These are phyloP conservation scores for Podargus strigoides DNA, from an alignment of 2,797 vertebrate genomes.

Conservation along the genomic window DNA sequence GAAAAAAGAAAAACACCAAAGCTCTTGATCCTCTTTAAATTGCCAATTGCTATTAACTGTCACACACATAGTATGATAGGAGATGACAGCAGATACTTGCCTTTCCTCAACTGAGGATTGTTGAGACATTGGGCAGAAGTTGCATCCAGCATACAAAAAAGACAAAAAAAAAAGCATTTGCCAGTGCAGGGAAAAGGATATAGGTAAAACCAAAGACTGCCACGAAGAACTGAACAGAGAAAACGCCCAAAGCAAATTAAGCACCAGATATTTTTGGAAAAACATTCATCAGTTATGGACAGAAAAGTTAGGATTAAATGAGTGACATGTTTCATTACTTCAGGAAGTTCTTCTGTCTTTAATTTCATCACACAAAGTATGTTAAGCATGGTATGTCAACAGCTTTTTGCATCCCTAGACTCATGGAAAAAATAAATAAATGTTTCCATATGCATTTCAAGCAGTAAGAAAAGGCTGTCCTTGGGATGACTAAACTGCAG, in stretches of 20 bases:
- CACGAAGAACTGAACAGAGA: background rate
- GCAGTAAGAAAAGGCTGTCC: background rate
- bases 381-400: background rate
- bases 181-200: background rate
- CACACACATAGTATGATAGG: background rate
- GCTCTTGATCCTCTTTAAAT: background rate
- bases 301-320: background rate
- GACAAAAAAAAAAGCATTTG: background rate
- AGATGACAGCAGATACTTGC: background rate
- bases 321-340: background rate
- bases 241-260: background rate
- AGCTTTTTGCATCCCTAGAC: background rate
- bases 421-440: background rate
- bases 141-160: background rate
- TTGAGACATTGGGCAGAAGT: background rate
- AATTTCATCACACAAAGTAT: background rate
- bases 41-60: background rate
- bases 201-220: background rate
- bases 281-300: background rate
- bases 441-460: background rate
- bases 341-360: background rate
- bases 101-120: background rate
- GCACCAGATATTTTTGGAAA: background rate
- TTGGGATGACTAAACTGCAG: background rate
- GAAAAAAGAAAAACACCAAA: accelerated